Conservation (phyloP, 2,113 vertebrate genomes). For the Pteruthius melanotis region DNA sequence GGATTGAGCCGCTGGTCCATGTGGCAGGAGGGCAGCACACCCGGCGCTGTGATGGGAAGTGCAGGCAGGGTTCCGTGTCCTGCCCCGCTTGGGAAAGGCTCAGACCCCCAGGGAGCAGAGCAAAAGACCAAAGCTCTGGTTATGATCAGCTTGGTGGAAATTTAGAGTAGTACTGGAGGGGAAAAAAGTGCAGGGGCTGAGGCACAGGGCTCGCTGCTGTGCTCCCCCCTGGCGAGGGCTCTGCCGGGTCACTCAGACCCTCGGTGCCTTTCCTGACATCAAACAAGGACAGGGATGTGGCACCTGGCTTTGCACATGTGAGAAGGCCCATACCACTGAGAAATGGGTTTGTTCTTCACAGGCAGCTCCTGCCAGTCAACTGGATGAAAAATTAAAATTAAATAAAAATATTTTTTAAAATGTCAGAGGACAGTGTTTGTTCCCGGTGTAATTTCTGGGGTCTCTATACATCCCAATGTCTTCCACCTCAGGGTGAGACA, state of each 20-base stretch:
- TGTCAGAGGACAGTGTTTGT: accelerated
- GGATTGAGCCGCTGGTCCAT: neutral
- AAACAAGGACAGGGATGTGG: neutral
- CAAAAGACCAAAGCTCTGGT: neutral
- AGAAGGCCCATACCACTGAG: neutral
- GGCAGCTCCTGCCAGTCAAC: neutral
- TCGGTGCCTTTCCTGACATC: neutral
- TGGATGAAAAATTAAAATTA: neutral
- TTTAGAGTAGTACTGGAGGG: neutral
- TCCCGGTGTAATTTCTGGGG: neutral
- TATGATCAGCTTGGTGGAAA: neutral
- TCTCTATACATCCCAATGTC: neutral
- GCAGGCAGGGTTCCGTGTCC: neutral
- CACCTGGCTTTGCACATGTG: neutral
- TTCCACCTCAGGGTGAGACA: neutral
- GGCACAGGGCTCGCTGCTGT: neutral
- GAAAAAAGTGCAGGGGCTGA: neutral
- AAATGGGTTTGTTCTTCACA: neutral
- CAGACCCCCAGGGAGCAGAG: neutral
- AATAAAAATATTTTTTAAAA: neutral
- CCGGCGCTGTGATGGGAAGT: accelerated
- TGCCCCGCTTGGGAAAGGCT: neutral
- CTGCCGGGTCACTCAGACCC: neutral
- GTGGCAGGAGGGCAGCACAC: neutral
- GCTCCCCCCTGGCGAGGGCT: accelerated